Evolutionary conservation across 2,888 invertebrate genomes (phyloP).

Genomic region (Chrysolina haemoptera): DNA sequence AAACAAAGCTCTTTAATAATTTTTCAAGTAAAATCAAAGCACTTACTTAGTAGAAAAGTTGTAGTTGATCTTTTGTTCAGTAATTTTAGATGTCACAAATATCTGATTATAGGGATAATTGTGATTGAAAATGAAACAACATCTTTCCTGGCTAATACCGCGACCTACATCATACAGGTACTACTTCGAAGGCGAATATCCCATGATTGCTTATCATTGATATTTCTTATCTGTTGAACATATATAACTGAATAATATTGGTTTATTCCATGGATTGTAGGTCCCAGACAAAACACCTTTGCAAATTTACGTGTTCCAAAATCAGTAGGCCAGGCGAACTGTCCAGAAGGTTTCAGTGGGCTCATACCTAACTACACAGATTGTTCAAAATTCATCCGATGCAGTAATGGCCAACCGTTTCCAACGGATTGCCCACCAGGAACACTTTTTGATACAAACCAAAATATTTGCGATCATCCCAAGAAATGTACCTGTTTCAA

Average conservation of each 20-base stretch:
- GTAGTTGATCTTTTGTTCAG: too few species aligned
- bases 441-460: slow-evolving; percentile 61
- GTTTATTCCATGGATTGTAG: slow-evolving; percentile 38
- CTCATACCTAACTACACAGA: slow-evolving; percentile 75
- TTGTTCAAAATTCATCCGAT: slow-evolving; percentile 77
- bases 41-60: too few species aligned
- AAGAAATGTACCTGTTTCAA: slow-evolving; percentile 67
- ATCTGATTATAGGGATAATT: too few species aligned
- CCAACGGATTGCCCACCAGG: slow-evolving; percentile 76
- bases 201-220: too few species aligned
- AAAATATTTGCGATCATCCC: slow-evolving; percentile 75
- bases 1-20: too few species aligned
- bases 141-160: too few species aligned
- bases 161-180: too few species aligned
- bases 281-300: slow-evolving; percentile 51
- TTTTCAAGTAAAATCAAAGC: too few species aligned
- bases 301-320: slow-evolving; percentile 39
- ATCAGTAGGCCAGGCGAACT: slow-evolving; percentile 63
- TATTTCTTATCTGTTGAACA: too few species aligned
- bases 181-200: too few species aligned
- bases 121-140: too few species aligned
- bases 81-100: too few species aligned
- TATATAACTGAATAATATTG: not conserved
- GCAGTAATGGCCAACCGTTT: slow-evolving; percentile 72
- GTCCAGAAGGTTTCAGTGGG: slow-evolving; percentile 72